Percentiles rank a stretch among this genome's conserved stretches.
Conservation (phyloP, 1,140 invertebrate genomes). For the Steinernema khuongi region DNA sequence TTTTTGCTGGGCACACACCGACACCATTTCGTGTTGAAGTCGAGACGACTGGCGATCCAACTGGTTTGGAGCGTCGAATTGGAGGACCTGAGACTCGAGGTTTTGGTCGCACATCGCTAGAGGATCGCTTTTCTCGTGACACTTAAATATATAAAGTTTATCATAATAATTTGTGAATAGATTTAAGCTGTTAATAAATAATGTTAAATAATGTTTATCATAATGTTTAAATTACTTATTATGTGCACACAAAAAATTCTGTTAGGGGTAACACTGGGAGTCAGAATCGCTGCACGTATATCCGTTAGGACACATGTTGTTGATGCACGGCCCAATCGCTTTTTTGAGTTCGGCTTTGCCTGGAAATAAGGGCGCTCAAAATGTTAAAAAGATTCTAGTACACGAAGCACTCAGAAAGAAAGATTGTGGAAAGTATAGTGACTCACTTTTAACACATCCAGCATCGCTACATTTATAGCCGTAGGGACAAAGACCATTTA, state of each 20-base stretch:
- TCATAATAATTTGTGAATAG: not conserved
- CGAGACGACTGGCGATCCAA: not conserved
- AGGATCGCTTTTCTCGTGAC: not conserved
- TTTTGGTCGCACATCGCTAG: not conserved
- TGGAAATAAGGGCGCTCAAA: not conserved
- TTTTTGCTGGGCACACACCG: not conserved
- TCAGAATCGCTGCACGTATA: not conserved
- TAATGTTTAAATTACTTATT: not conserved
- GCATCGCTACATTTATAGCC: not conserved
- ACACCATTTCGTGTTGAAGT: not conserved
- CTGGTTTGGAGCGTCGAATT: not conserved
- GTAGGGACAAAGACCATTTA: not conserved
- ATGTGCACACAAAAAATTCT: not conserved
- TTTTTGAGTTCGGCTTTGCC: not conserved
- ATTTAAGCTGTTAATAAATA: too few relatives aligned
- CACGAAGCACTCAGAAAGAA: not conserved
- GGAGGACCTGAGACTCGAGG: not conserved
- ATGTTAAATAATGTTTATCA: not conserved
- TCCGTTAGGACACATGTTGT: not conserved
- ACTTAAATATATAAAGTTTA: not conserved
- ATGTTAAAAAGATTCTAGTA: not conserved
- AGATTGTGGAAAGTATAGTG: not conserved
- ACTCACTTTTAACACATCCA: not conserved
- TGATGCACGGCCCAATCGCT: slow-evolving; percentile 4
- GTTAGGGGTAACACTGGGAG: not conserved